These are phyloP conservation scores for Ptychoptera contaminata DNA, from an alignment of 2,888 invertebrate species.

Conservation along the genomic window DNA sequence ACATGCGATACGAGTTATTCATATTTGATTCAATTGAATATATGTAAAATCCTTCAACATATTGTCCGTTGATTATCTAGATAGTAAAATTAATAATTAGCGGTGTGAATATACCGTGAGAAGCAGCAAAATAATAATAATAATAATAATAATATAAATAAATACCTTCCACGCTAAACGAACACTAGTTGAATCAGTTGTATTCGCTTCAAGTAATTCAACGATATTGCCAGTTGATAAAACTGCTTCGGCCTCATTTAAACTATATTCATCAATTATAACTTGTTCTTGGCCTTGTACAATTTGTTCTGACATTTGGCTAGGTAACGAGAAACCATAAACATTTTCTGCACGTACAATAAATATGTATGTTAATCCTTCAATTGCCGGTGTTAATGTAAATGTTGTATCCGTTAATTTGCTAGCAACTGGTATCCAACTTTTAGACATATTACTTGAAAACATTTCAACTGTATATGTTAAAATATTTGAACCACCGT, in stretches of 20 bases:
- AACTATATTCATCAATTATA: not conserved
- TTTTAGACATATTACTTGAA: constrained; percentile 33
- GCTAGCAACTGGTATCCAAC: constrained; percentile 44
- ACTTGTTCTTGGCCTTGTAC: constrained; percentile 32
- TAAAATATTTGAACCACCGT: constrained; percentile 61
- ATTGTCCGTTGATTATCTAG: constrained; percentile 51
- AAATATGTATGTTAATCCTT: constrained; percentile 74
- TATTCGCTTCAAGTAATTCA: constrained; percentile 64
- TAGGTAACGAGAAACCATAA: constrained; percentile 68
- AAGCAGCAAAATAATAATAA: not conserved
- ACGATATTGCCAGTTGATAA: constrained; percentile 58
- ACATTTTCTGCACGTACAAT: constrained; percentile 78
- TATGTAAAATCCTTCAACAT: constrained; percentile 67
- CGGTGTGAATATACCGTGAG: too few species aligned
- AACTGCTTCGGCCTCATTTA: constrained; percentile 39
- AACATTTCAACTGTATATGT: constrained; percentile 71
- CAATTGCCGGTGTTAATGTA: constrained; percentile 52
- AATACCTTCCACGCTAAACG: constrained; percentile 71
- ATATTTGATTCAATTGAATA: constrained; percentile 47
- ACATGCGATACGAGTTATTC: constrained; percentile 45
- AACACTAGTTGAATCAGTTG: constrained; percentile 68
- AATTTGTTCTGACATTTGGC: constrained; percentile 58
- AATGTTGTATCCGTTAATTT: constrained; percentile 55
- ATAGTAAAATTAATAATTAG: too few species aligned
- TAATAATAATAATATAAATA: not conserved